phyloP scores from a whole-genome alignment of 1,140 invertebrate genomes.

The Triops longicaudatus region DNA sequence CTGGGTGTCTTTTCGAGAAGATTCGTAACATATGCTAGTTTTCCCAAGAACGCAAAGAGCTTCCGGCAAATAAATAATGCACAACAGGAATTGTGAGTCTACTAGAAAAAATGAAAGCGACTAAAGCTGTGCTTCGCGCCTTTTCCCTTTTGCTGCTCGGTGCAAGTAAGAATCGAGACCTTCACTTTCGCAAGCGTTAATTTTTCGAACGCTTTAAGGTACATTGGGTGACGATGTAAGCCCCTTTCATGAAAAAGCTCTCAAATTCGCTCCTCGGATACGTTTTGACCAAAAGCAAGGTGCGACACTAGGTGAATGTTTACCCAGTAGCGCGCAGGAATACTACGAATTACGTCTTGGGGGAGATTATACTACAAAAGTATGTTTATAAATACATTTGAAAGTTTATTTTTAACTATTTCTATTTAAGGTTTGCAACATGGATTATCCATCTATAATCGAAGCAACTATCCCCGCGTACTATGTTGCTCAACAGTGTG shows the following conservation, averaged over 20 bases:
- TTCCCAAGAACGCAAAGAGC: too few relatives aligned
- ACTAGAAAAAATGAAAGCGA: too few relatives aligned
- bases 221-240: conserved; percentile 21
- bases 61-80: too few relatives aligned
- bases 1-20: too few relatives aligned
- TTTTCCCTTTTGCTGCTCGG: neutral
- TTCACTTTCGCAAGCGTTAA: neutral
- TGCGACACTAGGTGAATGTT: conserved; percentile 24
- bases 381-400: neutral
- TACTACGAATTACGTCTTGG: conserved; percentile 21
- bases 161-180: neutral
- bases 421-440: conserved; percentile 25
- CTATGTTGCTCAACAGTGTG: conserved; percentile 28
- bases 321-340: conserved; percentile 28
- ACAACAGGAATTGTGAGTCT: too few relatives aligned
- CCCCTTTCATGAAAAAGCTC: conserved; percentile 20
- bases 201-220: neutral
- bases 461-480: conserved; percentile 25
- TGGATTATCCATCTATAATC: conserved; percentile 27
- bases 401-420: neutral
- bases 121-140: neutral
- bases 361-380: conserved; percentile 18
- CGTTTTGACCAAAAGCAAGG: conserved; percentile 28
- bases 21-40: too few relatives aligned
- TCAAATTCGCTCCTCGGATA: conserved; percentile 27